phyloP scores from a whole-genome alignment of 2,797 vertebrate genomes.

The Rhinoraja longicauda region DNA sequence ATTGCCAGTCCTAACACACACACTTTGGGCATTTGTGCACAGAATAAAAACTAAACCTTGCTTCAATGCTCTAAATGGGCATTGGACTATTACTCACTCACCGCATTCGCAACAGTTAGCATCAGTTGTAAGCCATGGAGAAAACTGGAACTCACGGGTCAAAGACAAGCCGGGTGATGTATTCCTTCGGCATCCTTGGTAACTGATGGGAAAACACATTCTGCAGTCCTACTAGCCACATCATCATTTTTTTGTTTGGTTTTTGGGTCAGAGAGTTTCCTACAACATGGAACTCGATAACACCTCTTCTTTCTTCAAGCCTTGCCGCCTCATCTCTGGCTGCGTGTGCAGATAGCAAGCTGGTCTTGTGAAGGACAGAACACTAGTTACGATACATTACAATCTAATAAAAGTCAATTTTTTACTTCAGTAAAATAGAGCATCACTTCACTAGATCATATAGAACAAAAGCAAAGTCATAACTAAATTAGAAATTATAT shows the following conservation, averaged over 20 bases:
- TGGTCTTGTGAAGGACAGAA: slow-evolving; percentile 63
- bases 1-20: too few relatives aligned
- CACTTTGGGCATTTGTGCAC: too few relatives aligned
- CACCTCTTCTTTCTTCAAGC: slow-evolving; percentile 84
- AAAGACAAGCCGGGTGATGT: slow-evolving; percentile 95
- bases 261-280: slow-evolving; percentile 94
- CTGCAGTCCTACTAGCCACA: slow-evolving; percentile 97
- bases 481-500: neutral
- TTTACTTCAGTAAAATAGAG: neutral
- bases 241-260: slow-evolving; percentile 92
- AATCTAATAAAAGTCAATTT: neutral
- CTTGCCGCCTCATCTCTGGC: slow-evolving; percentile 88
- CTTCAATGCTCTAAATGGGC: too few relatives aligned
- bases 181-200: slow-evolving; percentile 95
- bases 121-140: neutral
- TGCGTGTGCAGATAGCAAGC: slow-evolving; percentile 84
- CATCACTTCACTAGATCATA: neutral
- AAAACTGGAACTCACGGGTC: slow-evolving; percentile 74
- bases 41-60: too few relatives aligned
- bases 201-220: slow-evolving; percentile 97
- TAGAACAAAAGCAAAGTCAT: neutral
- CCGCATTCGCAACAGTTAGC: neutral
- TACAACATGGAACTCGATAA: slow-evolving; percentile 93
- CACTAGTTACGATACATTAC: neutral
- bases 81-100: too few relatives aligned